phyloP scores from a whole-genome alignment of 1,140 invertebrate genomes.

The Idris sp. region DNA sequence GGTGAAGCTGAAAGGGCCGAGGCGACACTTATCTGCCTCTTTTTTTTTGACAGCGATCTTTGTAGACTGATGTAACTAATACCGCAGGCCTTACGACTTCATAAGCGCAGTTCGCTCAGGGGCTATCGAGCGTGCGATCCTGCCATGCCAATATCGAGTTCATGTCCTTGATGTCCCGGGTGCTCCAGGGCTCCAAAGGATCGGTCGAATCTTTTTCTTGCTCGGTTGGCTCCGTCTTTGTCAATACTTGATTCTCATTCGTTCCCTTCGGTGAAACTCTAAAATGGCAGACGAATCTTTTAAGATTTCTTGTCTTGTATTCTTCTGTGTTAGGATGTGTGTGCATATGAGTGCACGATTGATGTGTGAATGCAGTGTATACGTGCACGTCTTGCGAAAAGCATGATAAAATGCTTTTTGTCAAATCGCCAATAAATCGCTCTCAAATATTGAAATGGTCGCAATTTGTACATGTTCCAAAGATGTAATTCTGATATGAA shows the following conservation, averaged over 20 bases:
- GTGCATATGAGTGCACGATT: not conserved
- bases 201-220: slow-evolving; percentile 75
- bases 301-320: not conserved
- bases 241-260: slow-evolving; percentile 20
- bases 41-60: slow-evolving; percentile 49
- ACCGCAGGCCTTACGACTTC: slow-evolving; percentile 33
- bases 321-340: not conserved
- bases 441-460: slow-evolving; percentile 47
- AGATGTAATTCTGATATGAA: slow-evolving; percentile 35
- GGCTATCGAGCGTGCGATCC: slow-evolving; percentile 73
- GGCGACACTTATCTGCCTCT: slow-evolving; percentile 32
- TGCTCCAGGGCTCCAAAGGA: slow-evolving; percentile 86
- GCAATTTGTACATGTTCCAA: slow-evolving; percentile 38
- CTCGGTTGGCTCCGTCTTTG: slow-evolving; percentile 61
- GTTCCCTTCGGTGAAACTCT: slow-evolving; percentile 76
- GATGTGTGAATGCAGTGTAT: slow-evolving; percentile 2
- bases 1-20: slow-evolving; percentile 22
- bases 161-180: slow-evolving; percentile 83
- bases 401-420: slow-evolving; percentile 38
- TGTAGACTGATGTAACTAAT: slow-evolving; percentile 58
- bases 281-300: slow-evolving; percentile 27
- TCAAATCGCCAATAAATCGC: slow-evolving; percentile 49
- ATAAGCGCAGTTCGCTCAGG: slow-evolving; percentile 61
- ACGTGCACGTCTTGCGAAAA: slow-evolving; percentile 16
- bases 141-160: slow-evolving; percentile 84